phyloP scores from a whole-genome alignment of 2,888 invertebrate species.

The Melanostoma mellinum region DNA sequence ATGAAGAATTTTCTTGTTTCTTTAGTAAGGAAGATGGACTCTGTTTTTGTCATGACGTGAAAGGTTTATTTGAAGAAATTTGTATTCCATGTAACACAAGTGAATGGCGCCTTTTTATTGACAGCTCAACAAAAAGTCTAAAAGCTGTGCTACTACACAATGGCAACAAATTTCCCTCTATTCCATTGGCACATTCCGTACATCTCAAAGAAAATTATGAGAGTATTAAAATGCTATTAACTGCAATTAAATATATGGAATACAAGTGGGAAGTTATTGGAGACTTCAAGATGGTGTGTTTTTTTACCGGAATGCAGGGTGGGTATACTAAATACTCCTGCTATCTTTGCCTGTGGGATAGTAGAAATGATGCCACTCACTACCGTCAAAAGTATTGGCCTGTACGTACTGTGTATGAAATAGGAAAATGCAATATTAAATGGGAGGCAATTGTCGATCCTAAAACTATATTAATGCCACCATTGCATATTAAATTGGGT shows the following conservation, averaged over 20 bases:
- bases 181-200: constrained; percentile 9
- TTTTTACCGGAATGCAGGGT: constrained; percentile 25
- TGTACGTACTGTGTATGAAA: constrained; percentile 1
- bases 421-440: constrained; percentile 1
- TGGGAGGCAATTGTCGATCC: neutral
- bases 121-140: constrained; percentile 22
- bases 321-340: constrained; percentile 41
- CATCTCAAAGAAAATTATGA: constrained; percentile 11
- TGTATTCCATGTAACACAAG: constrained; percentile 3
- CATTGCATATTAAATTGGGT: constrained; percentile 3
- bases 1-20: constrained; percentile 18
- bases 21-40: constrained; percentile 19
- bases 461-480: neutral
- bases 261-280: constrained; percentile 22
- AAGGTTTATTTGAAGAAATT: constrained; percentile 33
- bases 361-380: constrained; percentile 31
- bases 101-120: constrained; percentile 44
- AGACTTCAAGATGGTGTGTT: constrained; percentile 36
- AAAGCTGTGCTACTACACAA: constrained; percentile 16
- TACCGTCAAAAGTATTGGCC: constrained; percentile 26
- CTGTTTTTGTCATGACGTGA: constrained; percentile 28
- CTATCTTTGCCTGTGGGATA: constrained; percentile 41
- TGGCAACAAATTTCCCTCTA: neutral
- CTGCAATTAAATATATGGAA: constrained; percentile 8
- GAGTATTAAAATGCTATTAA: constrained; percentile 8